These are phyloP conservation scores for Antitype chi DNA, from an alignment of 2,888 invertebrate species.

Conservation along the genomic window DNA sequence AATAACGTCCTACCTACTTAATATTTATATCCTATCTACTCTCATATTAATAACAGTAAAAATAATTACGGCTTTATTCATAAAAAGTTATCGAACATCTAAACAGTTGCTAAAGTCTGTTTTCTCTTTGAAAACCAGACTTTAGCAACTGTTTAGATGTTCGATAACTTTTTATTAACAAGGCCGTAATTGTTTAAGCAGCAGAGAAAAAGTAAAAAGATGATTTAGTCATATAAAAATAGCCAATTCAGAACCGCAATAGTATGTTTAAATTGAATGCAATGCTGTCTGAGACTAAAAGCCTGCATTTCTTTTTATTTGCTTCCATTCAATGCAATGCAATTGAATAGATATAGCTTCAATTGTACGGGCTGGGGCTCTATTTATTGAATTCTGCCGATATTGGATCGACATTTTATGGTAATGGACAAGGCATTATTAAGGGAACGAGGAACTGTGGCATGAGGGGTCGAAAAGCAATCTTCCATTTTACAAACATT, in stretches of 20 bases:
- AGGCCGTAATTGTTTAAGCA: neutral
- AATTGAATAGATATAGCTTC: slow-evolving; percentile 44
- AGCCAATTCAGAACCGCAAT: slow-evolving; percentile 12
- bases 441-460: slow-evolving; percentile 28
- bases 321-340: slow-evolving; percentile 25
- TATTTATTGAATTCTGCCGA: slow-evolving; percentile 51
- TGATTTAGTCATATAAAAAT: slow-evolving; percentile 3
- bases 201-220: slow-evolving; percentile 13
- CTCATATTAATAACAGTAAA: slow-evolving; percentile 7
- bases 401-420: slow-evolving; percentile 60
- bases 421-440: slow-evolving; percentile 52
- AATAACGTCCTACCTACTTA: slow-evolving; percentile 16
- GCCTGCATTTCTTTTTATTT: slow-evolving; percentile 42
- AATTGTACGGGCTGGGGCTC: slow-evolving; percentile 29
- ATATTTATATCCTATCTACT: slow-evolving; percentile 24
- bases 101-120: too few relatives aligned
- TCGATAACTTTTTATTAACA: too few relatives aligned
- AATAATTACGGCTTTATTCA: too few relatives aligned
- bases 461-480: slow-evolving; percentile 42
- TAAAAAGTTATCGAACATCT: too few relatives aligned
- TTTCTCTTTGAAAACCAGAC: too few relatives aligned
- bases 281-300: neutral
- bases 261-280: slow-evolving; percentile 11
- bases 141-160: too few relatives aligned
- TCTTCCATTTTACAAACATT: slow-evolving; percentile 48